Evolutionary conservation across 1,140 invertebrate genomes (phyloP).

Genomic region (Panagrolaimus sp.): DNA sequence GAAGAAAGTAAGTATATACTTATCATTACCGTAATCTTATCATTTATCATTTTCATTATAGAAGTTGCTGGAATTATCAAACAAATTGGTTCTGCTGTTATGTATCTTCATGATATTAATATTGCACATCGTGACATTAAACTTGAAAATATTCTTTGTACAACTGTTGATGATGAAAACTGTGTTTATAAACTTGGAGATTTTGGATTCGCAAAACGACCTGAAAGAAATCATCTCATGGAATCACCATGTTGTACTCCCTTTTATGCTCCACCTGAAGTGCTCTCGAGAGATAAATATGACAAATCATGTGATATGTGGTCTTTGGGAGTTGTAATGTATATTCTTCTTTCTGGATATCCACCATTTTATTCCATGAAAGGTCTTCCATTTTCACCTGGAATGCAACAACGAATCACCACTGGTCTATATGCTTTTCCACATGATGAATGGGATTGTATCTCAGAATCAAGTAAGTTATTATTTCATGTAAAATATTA

Average conservation of each 20-base stretch:
- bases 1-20: conserved; percentile 34
- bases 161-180: conserved; percentile 61
- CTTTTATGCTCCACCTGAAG: conserved; percentile 93
- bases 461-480: conserved; percentile 72
- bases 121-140: conserved; percentile 95
- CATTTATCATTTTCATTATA: conserved; percentile 57
- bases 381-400: conserved; percentile 88
- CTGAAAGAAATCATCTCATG: conserved; percentile 70
- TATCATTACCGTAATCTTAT: neutral
- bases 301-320: conserved; percentile 97
- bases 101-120: conserved; percentile 83
- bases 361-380: conserved; percentile 95
- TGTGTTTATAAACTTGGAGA: conserved; percentile 88
- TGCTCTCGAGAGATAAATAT: conserved; percentile 90
- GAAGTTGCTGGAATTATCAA: conserved; percentile 85
- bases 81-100: conserved; percentile 86
- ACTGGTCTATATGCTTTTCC: conserved; percentile 93
- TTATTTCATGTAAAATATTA: neutral
- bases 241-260: conserved; percentile 96
- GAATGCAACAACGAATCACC: conserved; percentile 93
- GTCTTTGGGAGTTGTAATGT: conserved; percentile 95
- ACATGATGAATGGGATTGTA: conserved; percentile 85
- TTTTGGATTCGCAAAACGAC: conserved; percentile 96
- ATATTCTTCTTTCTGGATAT: conserved; percentile 93
- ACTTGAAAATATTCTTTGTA: conserved; percentile 77